Percentiles rank a stretch among this genome's conserved stretches.
These are phyloP conservation scores for Plectropomus leopardus DNA, from an alignment of 2,113 vertebrate genomes.

Conservation along the genomic window DNA sequence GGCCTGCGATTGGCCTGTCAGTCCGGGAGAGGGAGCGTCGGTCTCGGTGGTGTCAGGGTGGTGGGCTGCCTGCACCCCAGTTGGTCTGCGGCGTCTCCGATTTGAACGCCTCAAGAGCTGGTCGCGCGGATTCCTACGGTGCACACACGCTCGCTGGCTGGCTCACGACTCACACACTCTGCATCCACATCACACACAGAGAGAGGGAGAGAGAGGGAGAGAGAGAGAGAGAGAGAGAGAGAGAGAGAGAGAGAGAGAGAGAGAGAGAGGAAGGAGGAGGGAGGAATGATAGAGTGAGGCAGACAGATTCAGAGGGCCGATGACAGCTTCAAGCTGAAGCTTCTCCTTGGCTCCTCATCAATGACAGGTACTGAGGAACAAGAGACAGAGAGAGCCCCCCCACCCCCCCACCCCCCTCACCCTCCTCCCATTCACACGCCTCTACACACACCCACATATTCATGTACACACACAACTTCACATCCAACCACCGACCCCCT, in stretches of 20 bases:
- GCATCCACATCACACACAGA: slow-evolving; percentile 49
- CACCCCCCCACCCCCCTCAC: slow-evolving; percentile 1
- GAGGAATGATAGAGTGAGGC: slow-evolving; percentile 70
- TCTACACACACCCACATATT: slow-evolving; percentile 37
- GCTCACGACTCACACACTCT: slow-evolving; percentile 67
- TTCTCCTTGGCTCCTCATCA: slow-evolving; percentile 79
- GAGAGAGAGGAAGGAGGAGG: slow-evolving; percentile 20
- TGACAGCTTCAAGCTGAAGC: slow-evolving; percentile 81
- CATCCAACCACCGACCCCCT: slow-evolving; percentile 11
- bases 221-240: slow-evolving; percentile 13
- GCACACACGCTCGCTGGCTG: slow-evolving; percentile 50
- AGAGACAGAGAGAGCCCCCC: slow-evolving; percentile 45
- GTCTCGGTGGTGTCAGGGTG: slow-evolving; percentile 63
- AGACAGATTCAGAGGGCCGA: slow-evolving; percentile 73
- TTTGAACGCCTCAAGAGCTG: slow-evolving; percentile 53
- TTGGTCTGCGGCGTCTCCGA: slow-evolving; percentile 47
- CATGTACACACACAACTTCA: slow-evolving; percentile 42
- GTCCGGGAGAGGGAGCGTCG: slow-evolving; percentile 74
- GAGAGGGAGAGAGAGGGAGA: neutral
- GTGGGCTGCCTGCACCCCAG: slow-evolving; percentile 48
- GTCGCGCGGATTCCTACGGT: slow-evolving; percentile 37
- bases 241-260: slow-evolving; percentile 1
- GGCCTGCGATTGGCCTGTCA: slow-evolving; percentile 76
- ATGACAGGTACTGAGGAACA: slow-evolving; percentile 79
- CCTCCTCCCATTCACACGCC: slow-evolving; percentile 47